These are phyloP conservation scores for Aplodontia rufa DNA, from an alignment of 2,113 vertebrate genomes.

Conservation along the genomic window DNA sequence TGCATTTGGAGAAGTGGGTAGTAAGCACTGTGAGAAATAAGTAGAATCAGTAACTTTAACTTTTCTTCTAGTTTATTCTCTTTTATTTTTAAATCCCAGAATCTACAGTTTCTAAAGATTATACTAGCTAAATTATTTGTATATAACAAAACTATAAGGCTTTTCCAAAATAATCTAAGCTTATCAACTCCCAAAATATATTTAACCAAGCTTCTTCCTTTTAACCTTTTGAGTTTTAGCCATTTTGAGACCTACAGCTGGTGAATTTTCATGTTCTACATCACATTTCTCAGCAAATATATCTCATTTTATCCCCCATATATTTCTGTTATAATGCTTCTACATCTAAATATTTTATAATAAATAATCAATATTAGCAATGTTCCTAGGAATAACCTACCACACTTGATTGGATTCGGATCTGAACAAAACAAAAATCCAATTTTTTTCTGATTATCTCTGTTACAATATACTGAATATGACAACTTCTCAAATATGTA, in stretches of 20 bases:
- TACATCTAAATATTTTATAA: conserved; percentile 35
- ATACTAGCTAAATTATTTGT: conserved; percentile 18
- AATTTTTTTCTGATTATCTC: conserved; percentile 47
- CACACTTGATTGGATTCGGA: background rate
- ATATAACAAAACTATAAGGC: conserved; percentile 32
- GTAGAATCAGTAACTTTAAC: conserved; percentile 53
- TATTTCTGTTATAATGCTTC: conserved; percentile 2
- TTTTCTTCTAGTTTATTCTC: conserved; percentile 36
- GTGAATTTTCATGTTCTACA: conserved; percentile 47
- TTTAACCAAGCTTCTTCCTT: conserved; percentile 49
- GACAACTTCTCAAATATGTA: conserved; percentile 65
- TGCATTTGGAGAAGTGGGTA: conserved; percentile 35
- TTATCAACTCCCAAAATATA: conserved; percentile 36
- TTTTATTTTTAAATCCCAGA: conserved; percentile 53
- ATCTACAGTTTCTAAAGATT: conserved; percentile 5
- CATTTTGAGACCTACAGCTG: conserved; percentile 31
- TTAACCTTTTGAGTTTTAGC: conserved; percentile 19
- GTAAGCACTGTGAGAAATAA: conserved; percentile 53
- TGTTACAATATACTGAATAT: conserved; percentile 50
- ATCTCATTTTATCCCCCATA: conserved; percentile 26
- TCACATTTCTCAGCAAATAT: conserved; percentile 35
- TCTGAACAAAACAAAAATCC: conserved; percentile 50
- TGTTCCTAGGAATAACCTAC: conserved; percentile 27
- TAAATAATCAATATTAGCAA: background rate
- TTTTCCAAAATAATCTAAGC: conserved; percentile 43